These are phyloP conservation scores for Tenthredo livida DNA, from an alignment of 2,888 invertebrate species.

Conservation along the genomic window DNA sequence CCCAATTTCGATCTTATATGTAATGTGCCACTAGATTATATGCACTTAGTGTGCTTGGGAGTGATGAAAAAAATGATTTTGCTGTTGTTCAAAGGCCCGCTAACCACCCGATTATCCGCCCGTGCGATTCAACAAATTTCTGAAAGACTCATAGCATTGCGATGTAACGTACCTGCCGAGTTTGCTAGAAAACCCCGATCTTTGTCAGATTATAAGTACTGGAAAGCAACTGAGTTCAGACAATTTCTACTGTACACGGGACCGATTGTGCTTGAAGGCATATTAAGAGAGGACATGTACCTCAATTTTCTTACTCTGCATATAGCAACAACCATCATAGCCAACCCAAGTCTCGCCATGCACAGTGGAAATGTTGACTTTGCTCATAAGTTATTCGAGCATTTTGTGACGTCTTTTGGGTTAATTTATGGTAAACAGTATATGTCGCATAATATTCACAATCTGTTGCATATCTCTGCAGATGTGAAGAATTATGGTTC, in stretches of 20 bases:
- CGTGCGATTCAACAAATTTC: background rate
- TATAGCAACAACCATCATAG: background rate
- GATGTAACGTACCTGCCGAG: background rate
- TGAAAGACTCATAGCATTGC: background rate
- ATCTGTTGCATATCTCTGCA: conserved; percentile 52
- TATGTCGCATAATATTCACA: conserved; percentile 54
- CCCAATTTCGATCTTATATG: too few relatives aligned
- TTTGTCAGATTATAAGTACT: background rate
- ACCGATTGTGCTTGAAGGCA: background rate
- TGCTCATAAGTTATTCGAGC: background rate
- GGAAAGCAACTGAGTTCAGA: background rate
- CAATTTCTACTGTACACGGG: conserved; percentile 5
- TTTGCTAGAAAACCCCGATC: background rate
- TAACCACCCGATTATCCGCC: background rate
- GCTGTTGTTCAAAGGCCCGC: background rate
- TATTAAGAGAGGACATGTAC: background rate
- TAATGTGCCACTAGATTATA: too few relatives aligned
- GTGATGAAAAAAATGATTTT: background rate
- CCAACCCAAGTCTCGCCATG: background rate
- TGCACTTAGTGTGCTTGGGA: background rate
- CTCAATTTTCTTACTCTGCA: background rate
- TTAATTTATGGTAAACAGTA: conserved; percentile 54
- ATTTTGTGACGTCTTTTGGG: conserved; percentile 61
- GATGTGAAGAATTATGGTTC: conserved; percentile 55
- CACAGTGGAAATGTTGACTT: background rate